A percentile compares a stretch with the other conserved stretches of the same genome.
Evolutionary conservation across 2,888 invertebrate genomes (phyloP).

Genomic region (Agriotes lineatus): DNA sequence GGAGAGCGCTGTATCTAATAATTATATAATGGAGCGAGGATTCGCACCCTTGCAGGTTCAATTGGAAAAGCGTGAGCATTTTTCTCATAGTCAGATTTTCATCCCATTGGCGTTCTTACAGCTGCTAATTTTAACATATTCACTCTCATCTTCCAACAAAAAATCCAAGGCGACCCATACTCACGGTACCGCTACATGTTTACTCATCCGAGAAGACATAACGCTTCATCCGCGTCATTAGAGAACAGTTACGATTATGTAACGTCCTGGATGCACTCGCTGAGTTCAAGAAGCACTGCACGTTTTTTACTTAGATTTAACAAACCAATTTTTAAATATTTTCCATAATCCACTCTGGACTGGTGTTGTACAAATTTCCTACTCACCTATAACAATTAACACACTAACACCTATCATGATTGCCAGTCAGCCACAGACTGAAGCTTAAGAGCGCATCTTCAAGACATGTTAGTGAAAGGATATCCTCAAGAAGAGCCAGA

Average conservation of each 20-base stretch:
- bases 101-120: too few relatives aligned
- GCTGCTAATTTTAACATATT: background rate
- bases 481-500: slow-evolving; percentile 45
- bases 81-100: too few relatives aligned
- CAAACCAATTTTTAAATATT: too few relatives aligned
- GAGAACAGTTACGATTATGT: slow-evolving; percentile 9
- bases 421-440: slow-evolving; percentile 60
- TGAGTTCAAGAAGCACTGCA: background rate
- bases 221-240: background rate
- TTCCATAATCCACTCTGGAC: slow-evolving; percentile 8
- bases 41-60: slow-evolving; percentile 18
- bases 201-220: background rate
- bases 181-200: slow-evolving; percentile 21
- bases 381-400: slow-evolving; percentile 64
- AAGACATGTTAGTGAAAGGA: slow-evolving; percentile 61
- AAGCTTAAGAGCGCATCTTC: slow-evolving; percentile 56
- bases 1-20: slow-evolving; percentile 35
- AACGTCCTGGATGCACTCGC: slow-evolving; percentile 12
- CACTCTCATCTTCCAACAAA: background rate
- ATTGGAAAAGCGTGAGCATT: slow-evolving; percentile 1
- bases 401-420: slow-evolving; percentile 64
- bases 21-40: slow-evolving; percentile 31
- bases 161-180: slow-evolving; percentile 2
- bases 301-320: background rate
- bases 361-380: slow-evolving; percentile 30